A percentile compares a stretch with the other conserved stretches of the same genome.
These are phyloP conservation scores for Kryptolebias ocellatus DNA, from an alignment of 2,797 vertebrate species.

Conservation along the genomic window DNA sequence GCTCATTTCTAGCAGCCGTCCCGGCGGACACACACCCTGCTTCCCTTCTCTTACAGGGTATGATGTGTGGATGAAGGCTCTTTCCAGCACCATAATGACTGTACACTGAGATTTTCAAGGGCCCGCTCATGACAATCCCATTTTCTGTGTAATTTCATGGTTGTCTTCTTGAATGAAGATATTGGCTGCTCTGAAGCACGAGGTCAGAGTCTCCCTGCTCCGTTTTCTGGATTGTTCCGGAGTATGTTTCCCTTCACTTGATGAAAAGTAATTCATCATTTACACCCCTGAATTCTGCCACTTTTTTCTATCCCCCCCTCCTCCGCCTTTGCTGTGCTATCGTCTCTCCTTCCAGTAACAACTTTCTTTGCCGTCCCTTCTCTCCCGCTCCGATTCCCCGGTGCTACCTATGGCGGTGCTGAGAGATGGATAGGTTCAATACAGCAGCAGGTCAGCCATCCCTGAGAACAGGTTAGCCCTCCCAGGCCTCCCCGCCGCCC, in stretches of 20 bases:
- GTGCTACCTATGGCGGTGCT: slow-evolving; percentile 80
- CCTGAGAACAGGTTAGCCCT: slow-evolving; percentile 90
- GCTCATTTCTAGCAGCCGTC: slow-evolving; percentile 57
- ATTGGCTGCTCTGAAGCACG: slow-evolving; percentile 99
- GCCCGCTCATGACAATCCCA: slow-evolving; percentile 99
- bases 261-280: slow-evolving; percentile 99
- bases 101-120: slow-evolving; percentile 99
- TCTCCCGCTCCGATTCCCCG: slow-evolving; percentile 80
- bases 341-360: slow-evolving; percentile 57
- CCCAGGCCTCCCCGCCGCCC: slow-evolving; percentile 73
- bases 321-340: background rate
- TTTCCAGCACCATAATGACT: slow-evolving; percentile 96
- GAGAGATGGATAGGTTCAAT: slow-evolving; percentile 97
- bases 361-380: slow-evolving; percentile 77
- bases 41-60: slow-evolving; percentile 88
- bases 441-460: slow-evolving; percentile 84
- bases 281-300: slow-evolving; percentile 99
- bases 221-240: slow-evolving; percentile 98
- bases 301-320: slow-evolving; percentile 61
- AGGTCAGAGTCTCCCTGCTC: slow-evolving; percentile 99
- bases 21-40: slow-evolving; percentile 67
- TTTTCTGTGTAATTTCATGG: slow-evolving; percentile 99
- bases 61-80: slow-evolving; percentile 99
- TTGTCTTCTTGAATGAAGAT: slow-evolving; percentile 99
- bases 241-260: slow-evolving; percentile 98